Conservation (phyloP, 23 tunicate genomes). For the Styela plicata region DNA sequence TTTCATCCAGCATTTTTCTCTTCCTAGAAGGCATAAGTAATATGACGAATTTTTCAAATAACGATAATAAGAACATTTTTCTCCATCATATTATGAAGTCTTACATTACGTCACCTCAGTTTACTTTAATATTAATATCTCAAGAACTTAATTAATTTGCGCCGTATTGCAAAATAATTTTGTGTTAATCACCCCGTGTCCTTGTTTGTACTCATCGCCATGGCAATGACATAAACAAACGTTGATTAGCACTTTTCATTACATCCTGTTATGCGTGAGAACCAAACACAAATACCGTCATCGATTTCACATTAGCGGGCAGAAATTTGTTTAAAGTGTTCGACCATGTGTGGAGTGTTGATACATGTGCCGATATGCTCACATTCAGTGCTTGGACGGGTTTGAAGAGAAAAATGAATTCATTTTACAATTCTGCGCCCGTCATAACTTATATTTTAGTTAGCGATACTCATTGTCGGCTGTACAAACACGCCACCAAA, state of each 20-base stretch:
- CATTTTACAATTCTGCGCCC: neutral
- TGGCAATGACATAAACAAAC: neutral
- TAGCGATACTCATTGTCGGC: neutral
- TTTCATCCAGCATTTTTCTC: too few species aligned
- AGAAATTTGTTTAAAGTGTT: neutral
- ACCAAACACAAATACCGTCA: neutral
- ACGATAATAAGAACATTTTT: too few species aligned
- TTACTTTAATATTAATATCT: neutral
- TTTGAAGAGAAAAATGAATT: neutral
- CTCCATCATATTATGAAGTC: too few species aligned
- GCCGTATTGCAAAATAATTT: neutral
- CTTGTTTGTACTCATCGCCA: neutral
- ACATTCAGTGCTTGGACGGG: too few species aligned
- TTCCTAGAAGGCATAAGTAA: too few species aligned
- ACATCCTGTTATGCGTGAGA: neutral
- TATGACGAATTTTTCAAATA: too few species aligned
- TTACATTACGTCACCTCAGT: neutral
- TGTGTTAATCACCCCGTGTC: neutral
- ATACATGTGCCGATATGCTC: too few species aligned
- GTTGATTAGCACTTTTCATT: neutral
- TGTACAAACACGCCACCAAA: neutral
- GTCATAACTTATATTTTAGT: neutral
- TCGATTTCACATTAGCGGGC: neutral
- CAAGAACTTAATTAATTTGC: neutral
- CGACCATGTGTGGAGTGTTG: neutral